Conservation (phyloP, 35 echinoderm and acorn worm genomes). For the Chiridota heheva region DNA sequence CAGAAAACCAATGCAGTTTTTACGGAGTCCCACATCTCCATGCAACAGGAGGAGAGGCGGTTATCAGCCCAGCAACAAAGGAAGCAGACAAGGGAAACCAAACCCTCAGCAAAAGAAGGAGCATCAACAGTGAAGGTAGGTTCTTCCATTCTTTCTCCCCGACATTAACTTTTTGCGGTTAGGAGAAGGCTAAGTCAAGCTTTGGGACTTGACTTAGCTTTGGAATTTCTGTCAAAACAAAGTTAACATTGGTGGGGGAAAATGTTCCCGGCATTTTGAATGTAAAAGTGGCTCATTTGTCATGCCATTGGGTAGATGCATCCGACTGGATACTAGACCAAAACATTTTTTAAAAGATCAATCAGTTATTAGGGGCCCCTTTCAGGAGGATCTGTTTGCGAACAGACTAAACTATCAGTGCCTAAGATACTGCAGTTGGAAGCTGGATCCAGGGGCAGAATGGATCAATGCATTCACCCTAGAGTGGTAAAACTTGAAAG, state of each 20-base stretch:
- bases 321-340: conserved; percentile 14
- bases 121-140: no score
- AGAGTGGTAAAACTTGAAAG: neutral
- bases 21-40: no score
- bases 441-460: neutral
- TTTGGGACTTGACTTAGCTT: no score
- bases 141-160: no score
- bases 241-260: conserved; percentile 8
- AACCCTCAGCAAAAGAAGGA: no score
- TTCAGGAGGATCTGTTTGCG: conserved; percentile 28
- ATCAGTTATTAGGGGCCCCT: neutral
- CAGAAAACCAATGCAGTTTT: no score
- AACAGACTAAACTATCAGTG: neutral
- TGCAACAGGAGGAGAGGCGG: no score
- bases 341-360: neutral
- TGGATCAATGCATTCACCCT: conserved; percentile 13
- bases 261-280: conserved; percentile 13
- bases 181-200: no score
- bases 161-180: no score
- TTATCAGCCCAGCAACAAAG: no score
- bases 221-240: conserved; percentile 14
- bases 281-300: conserved; percentile 1
- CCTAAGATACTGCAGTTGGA: neutral
- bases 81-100: no score
- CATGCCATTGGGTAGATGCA: neutral